Evolutionary conservation across 2,113 vertebrate genomes (phyloP).

Genomic region (Heteronetta atricapilla): DNA sequence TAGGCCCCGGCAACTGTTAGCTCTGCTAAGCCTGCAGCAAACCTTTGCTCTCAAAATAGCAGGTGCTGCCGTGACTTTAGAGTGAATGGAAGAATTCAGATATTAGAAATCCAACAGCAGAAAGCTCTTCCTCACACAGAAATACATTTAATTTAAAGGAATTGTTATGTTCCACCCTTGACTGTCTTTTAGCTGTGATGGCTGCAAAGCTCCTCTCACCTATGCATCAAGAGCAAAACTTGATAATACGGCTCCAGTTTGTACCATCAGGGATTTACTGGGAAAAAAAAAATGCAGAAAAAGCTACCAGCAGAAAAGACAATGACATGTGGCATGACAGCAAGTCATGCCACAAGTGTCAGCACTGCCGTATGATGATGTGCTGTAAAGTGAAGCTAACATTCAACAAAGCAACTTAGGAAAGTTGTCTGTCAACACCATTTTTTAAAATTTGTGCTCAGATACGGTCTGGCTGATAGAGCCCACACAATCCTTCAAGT

Average conservation of each 20-base stretch:
- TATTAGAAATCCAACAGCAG: background rate
- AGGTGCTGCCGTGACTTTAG: background rate
- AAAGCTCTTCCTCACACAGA: background rate
- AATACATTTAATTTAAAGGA: background rate
- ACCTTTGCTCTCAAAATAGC: background rate
- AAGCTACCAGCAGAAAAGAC: background rate
- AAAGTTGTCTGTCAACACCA: constrained; percentile 32
- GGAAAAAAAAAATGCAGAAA: background rate
- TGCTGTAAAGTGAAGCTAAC: background rate
- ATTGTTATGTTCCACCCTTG: background rate
- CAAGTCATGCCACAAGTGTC: background rate
- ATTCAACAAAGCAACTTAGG: constrained; percentile 41
- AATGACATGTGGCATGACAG: background rate
- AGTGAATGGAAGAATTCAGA: background rate
- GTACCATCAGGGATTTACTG: background rate
- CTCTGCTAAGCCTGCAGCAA: background rate
- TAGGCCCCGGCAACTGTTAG: background rate
- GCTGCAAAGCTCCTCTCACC: background rate
- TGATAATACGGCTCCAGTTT: background rate
- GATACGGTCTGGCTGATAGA: constrained; percentile 5
- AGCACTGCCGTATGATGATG: constrained; percentile 4
- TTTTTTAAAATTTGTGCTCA: background rate
- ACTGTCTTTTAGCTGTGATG: background rate
- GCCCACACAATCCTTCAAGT: background rate
- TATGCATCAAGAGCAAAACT: background rate